phyloP scores from a whole-genome alignment of 1,140 invertebrate genomes.

The Propsilocerus akamusi region DNA sequence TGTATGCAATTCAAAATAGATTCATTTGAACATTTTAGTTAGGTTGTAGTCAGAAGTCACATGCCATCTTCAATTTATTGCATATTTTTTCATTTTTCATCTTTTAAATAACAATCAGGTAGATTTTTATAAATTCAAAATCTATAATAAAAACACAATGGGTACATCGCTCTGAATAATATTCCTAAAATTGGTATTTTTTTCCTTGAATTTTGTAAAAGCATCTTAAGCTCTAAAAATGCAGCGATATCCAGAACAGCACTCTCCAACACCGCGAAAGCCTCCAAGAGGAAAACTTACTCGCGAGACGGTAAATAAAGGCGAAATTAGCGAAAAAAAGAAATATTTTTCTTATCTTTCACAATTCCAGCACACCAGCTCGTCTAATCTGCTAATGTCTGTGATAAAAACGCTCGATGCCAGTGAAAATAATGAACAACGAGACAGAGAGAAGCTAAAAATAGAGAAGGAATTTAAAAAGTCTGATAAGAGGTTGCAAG shows the following conservation, averaged over 20 bases:
- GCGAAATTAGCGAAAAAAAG: neutral
- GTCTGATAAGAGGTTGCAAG: constrained; percentile 74
- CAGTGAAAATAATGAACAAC: constrained; percentile 85
- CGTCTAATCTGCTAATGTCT: constrained; percentile 76
- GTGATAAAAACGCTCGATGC: constrained; percentile 80
- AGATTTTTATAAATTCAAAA: no score
- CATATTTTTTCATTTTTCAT: no score
- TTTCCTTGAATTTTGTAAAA: no score
- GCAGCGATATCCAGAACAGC: neutral
- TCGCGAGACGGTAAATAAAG: neutral
- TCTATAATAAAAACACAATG: no score
- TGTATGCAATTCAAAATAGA: no score
- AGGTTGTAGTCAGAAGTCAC: no score
- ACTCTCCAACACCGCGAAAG: neutral
- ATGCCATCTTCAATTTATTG: no score
- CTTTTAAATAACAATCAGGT: no score
- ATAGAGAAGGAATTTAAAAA: constrained; percentile 84
- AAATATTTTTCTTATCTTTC: neutral
- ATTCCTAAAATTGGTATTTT: no score
- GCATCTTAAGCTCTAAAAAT: no score
- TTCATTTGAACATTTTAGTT: no score
- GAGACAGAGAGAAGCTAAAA: constrained; percentile 84
- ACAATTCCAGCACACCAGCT: neutral
- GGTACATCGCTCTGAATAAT: no score
- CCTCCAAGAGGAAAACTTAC: neutral